Conservation (phyloP, 2,113 vertebrate genomes). For the Percopsis transmontana region DNA sequence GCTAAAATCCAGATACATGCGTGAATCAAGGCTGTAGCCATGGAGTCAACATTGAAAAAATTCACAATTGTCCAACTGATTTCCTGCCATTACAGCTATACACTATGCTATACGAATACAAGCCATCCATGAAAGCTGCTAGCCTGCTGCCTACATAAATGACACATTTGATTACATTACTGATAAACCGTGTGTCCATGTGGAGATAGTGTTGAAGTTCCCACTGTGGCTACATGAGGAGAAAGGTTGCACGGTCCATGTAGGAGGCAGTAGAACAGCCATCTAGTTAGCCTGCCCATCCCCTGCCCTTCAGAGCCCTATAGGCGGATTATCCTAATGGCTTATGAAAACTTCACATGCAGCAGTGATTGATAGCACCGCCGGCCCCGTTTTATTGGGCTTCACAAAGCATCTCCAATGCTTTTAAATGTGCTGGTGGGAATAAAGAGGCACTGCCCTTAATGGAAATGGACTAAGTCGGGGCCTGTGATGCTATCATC, state of each 20-base stretch:
- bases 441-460: slow-evolving; percentile 66
- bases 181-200: too few species aligned
- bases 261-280: slow-evolving; percentile 39
- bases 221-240: slow-evolving; percentile 20
- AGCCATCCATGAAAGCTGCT: too few species aligned
- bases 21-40: too few species aligned
- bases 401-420: slow-evolving; percentile 72
- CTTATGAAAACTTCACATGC: slow-evolving; percentile 72
- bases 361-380: slow-evolving; percentile 64
- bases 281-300: slow-evolving; percentile 53
- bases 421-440: slow-evolving; percentile 72
- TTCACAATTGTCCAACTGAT: too few species aligned
- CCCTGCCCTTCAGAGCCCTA: slow-evolving; percentile 55
- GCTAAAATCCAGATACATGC: too few species aligned
- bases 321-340: slow-evolving; percentile 69
- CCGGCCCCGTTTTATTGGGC: slow-evolving; percentile 62
- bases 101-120: too few species aligned
- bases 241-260: slow-evolving; percentile 41
- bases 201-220: background rate
- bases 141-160: too few species aligned
- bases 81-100: too few species aligned
- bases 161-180: too few species aligned
- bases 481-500: slow-evolving; percentile 69
- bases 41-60: too few species aligned
- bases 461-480: slow-evolving; percentile 71